phyloP scores from a whole-genome alignment of 2,797 vertebrate species.

The Sparidentex hasta region DNA sequence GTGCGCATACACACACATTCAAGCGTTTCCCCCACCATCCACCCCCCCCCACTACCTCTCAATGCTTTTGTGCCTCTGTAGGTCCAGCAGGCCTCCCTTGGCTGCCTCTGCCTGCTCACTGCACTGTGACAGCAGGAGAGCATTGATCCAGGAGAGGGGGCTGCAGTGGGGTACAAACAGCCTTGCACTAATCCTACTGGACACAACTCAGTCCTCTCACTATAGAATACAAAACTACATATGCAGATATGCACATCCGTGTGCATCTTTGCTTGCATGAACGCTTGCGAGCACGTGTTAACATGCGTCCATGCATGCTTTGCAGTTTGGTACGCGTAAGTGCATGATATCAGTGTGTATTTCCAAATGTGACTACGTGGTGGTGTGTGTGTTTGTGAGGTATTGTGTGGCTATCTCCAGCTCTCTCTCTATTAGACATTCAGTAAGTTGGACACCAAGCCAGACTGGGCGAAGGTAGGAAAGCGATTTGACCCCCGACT shows the following conservation, averaged over 20 bases:
- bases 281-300: constrained; percentile 43
- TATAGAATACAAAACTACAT: constrained; percentile 42
- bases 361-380: constrained; percentile 11
- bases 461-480: constrained; percentile 72
- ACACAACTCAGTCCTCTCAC: constrained; percentile 52
- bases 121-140: constrained; percentile 80
- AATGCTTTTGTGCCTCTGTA: constrained; percentile 71
- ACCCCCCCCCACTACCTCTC: constrained; percentile 43
- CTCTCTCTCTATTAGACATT: constrained; percentile 72
- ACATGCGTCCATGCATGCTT: constrained; percentile 58
- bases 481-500: constrained; percentile 85
- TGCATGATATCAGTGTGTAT: constrained; percentile 34
- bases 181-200: constrained; percentile 68
- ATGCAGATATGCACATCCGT: constrained; percentile 59
- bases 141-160: constrained; percentile 78
- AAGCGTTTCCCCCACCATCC: constrained; percentile 42
- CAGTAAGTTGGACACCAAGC: constrained; percentile 80
- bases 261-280: constrained; percentile 51
- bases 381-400: constrained; percentile 39
- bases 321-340: constrained; percentile 36
- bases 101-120: constrained; percentile 74
- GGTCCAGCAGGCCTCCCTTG: constrained; percentile 71
- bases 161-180: constrained; percentile 66
- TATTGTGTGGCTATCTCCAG: constrained; percentile 51
- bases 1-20: constrained; percentile 62